Conservation (phyloP, 2,797 vertebrate species). For the Triplophysa yarkandensis region DNA sequence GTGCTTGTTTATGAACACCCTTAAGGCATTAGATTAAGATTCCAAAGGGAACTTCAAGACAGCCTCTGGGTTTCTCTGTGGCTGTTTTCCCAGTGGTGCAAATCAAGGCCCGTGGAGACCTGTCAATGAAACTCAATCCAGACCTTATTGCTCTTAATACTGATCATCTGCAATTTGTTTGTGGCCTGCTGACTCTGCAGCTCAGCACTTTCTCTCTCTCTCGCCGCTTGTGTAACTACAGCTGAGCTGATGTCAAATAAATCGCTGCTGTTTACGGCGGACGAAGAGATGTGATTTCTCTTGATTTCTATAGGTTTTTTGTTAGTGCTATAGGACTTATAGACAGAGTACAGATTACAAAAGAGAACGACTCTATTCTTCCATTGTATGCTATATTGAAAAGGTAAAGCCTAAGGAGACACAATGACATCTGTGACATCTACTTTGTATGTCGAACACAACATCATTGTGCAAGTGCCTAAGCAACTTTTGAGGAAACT, state of each 20-base stretch:
- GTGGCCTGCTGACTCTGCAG: slow-evolving; percentile 27
- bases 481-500: background rate
- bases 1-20: slow-evolving; percentile 13
- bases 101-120: slow-evolving; percentile 5
- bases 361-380: background rate
- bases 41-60: slow-evolving; percentile 13
- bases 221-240: slow-evolving; percentile 10
- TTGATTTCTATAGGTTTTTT: background rate
- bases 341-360: background rate
- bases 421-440: background rate
- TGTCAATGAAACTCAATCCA: background rate
- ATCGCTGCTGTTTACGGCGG: background rate
- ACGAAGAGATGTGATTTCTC: background rate
- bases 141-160: slow-evolving; percentile 2
- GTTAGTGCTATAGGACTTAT: background rate
- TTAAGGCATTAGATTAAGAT: background rate
- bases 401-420: background rate
- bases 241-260: slow-evolving; percentile 1
- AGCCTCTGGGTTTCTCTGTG: background rate
- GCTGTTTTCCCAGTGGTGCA: slow-evolving; percentile 3
- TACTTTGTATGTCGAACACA: background rate
- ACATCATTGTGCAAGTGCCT: background rate
- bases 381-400: background rate
- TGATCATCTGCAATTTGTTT: slow-evolving; percentile 25
- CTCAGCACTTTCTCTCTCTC: background rate